Base-by-base conservation (phyloP, 2,797 vertebrate genomes). In the Australoheros facetus region DNA sequence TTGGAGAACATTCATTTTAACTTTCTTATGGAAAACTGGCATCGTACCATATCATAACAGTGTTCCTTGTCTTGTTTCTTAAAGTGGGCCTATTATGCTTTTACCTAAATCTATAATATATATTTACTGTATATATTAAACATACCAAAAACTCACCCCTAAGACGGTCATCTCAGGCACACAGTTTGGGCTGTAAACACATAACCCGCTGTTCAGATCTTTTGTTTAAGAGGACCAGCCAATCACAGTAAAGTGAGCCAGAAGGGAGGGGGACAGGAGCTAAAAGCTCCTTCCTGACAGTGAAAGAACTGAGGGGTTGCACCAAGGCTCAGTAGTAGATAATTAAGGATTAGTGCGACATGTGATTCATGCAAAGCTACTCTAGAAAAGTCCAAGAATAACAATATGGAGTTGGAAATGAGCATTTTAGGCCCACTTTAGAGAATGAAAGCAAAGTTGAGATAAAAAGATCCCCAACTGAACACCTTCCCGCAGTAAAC, bases 1-100 rank as follows among this genome's bases (percentile, higher is more conserved):
- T 64, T 72, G 45, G 73, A 58, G 53, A 73, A 74, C 84, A 75
- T 71, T 17, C 55, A 55, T 32, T 70, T 5, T 34, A 79, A 71
- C 14, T 53, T 83, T 60, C 73, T 39, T 48, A 42, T 21, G 77
- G 73, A 72, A 72, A 55, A 37, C 60, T 55, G 13, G 21, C 54
- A 14, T 64, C 0, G 4, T 8, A 19, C 12, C n/a, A 19, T 26
- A 12, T 53, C 45, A 62, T 53, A 74, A 3, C 10, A 62, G 12
- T 12, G 32, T 71, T 58, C 53, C 21, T 75, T 34, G 19, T 57
- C 28, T 34, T 55, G 42, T 45, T 45, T 45, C 12, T 45, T 69
- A 51, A 69, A 51, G 64, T 69, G 64, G 64, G 30, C 42, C 26
- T 69, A 69, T 4, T 69, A n/a, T 69, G 64, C 10, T 19, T 69